Evolutionary conservation across 2,113 vertebrate species (phyloP), one percentile per base, ranked within the genome.

Genomic region (Chionodraco myersi): DNA sequence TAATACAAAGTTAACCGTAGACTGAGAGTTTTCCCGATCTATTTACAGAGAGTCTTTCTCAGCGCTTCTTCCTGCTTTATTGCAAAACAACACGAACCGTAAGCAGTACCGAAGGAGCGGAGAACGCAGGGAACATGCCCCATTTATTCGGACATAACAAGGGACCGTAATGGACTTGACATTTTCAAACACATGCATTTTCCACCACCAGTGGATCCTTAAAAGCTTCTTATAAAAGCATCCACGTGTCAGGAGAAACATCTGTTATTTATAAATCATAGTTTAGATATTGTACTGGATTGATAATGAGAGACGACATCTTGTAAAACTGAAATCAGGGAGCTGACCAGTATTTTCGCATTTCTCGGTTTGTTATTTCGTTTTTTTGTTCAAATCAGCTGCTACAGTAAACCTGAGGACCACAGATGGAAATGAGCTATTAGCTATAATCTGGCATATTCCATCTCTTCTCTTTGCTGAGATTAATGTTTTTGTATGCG

Each of bases 91-190:
- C 8, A 5, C 9, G 0, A 18, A 67, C 36, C 23, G 21, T 68
- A 52, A 51, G 57, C 51, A 57, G 30, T 58, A 56, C 49, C 56
- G 64, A 23, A n/a, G 48, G 41, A 68, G 64, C 51, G 30, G 54
- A 34, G 62, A 66, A 60, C 49, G 58, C 58, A 75, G 57, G n/a
- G 53, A 45, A 68, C 23, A 48, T 41, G 36, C 44, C 59, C 13
- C 59, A 64, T 56, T 78, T 23, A 60, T 80, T 68, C 57, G 68
- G 71, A 68, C 64, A 57, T n/a, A 75, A 62, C 71, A 30, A 30
- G 16, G 10, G 13, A 68, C 48, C 23, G 21, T 80, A 75, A 69
- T 81, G 57, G 64, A 57, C n/a, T 10, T 81, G 71, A 80, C 63
- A 80, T 75, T 68, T 80, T n/a, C 56, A 61, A 67, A 68, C 49